Evolutionary conservation across 2,113 vertebrate genomes (phyloP), one percentile per base, ranked within the genome.

Genomic region (Catharus bicknelli): DNA sequence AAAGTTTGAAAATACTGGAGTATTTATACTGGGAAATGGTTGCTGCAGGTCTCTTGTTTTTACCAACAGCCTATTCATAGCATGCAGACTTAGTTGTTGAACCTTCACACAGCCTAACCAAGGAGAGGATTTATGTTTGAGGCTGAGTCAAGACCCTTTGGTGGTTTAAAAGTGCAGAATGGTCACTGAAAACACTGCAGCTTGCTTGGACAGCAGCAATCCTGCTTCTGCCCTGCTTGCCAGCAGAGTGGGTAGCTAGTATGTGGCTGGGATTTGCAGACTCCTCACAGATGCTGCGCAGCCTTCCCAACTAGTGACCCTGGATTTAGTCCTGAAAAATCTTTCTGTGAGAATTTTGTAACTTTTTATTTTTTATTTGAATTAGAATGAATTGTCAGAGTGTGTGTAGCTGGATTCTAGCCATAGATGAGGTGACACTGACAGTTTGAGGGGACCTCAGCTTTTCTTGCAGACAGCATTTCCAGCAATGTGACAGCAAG

Each of bases 161-260:
- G 7, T 69, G 15, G 23, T 48, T 85, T 72, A 34, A 63, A 85
- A 92, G 11, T 32, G n/a, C 7, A 27, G 30, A 53, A 42, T 40
- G 16, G 14, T 25, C 27, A 40, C 36, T 62, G 32, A 63, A 81
- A 85, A 40, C 4, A 29, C 3, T 43, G 3, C 40, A 81, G 5
- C 16, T 77, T 83, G 3, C 9, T 68, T 58, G 73, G 43, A 72
- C 88, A 61, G 14, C 51, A 69, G 21, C 51, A 25, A 48, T 53
- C 21, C 11, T 48, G 4, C 16, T 57, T 86, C 16, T 76, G 10
- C 5, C 12, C 8, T 48, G 10, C 18, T 16, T 3, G 6, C 7
- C 23, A n/a, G 14, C 3, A 0, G 0, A 1, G 10, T 1, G 2
- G 9, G 20, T 40, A 13, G 9, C 18, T 36, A 90, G 30, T 1